phyloP scores from a whole-genome alignment of 2,888 invertebrate species.

The Erebia palarica region DNA sequence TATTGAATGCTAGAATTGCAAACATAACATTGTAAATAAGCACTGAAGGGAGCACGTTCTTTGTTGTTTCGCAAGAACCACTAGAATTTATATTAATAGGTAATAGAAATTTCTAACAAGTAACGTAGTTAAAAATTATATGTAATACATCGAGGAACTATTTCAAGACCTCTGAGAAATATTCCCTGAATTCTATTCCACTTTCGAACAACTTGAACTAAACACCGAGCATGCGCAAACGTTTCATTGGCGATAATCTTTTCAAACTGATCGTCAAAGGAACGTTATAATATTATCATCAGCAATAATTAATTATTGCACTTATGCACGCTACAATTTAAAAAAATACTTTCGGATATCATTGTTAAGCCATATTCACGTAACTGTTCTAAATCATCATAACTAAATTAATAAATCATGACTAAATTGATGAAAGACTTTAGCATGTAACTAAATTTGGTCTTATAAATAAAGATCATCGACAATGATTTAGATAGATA shows the following conservation, averaged over 20 bases:
- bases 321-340: conserved; percentile 59
- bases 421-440: background rate
- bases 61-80: conserved; percentile 27
- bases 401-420: background rate
- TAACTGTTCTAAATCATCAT: background rate
- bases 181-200: conserved; percentile 49
- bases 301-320: conserved; percentile 51
- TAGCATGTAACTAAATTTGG: background rate
- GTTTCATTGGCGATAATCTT: conserved; percentile 23
- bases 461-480: conserved; percentile 8
- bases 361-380: background rate
- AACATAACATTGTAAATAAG: conserved; percentile 34
- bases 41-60: conserved; percentile 21
- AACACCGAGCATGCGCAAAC: conserved; percentile 42
- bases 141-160: conserved; percentile 7
- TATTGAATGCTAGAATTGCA: conserved; percentile 22
- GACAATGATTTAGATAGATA: background rate
- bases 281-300: conserved; percentile 44
- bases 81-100: conserved; percentile 4
- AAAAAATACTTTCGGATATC: background rate
- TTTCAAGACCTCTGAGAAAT: background rate
- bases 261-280: conserved; percentile 35
- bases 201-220: conserved; percentile 49
- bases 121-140: conserved; percentile 3
- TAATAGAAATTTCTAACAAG: conserved; percentile 4